Percentiles rank a stretch among this genome's conserved stretches.
Evolutionary conservation across 2,113 vertebrate genomes (phyloP).

Genomic region (Sorex araneus): DNA sequence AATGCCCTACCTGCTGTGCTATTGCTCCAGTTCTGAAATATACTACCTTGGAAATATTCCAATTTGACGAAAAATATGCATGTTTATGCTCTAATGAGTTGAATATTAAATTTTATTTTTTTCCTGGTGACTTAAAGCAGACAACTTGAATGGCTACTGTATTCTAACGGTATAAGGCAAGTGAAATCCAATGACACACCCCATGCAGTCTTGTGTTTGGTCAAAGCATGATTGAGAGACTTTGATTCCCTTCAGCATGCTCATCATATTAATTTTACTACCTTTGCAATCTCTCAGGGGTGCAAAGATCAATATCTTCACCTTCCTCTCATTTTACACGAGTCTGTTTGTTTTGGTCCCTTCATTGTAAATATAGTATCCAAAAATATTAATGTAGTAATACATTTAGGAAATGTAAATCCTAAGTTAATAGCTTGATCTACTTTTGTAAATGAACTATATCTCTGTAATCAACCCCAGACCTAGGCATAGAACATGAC

Average conservation of each 20-base stretch:
- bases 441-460: neutral
- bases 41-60: neutral
- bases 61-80: neutral
- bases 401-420: neutral
- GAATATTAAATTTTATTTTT: slow-evolving; percentile 38
- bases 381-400: neutral
- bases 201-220: neutral
- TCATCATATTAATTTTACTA: neutral
- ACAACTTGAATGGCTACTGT: neutral
- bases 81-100: neutral
- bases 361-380: neutral
- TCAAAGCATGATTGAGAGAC: neutral
- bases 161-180: neutral
- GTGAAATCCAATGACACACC: neutral
- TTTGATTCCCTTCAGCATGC: neutral
- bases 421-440: neutral
- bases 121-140: slow-evolving; percentile 5
- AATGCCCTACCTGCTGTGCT: too few species aligned
- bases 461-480: slow-evolving; percentile 1
- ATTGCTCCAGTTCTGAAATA: neutral
- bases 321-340: neutral
- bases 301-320: neutral
- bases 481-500: neutral
- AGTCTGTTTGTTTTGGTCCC: neutral
- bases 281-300: neutral